Conservation (phyloP, 2,797 vertebrate species). For the Gastrophryne carolinensis region DNA sequence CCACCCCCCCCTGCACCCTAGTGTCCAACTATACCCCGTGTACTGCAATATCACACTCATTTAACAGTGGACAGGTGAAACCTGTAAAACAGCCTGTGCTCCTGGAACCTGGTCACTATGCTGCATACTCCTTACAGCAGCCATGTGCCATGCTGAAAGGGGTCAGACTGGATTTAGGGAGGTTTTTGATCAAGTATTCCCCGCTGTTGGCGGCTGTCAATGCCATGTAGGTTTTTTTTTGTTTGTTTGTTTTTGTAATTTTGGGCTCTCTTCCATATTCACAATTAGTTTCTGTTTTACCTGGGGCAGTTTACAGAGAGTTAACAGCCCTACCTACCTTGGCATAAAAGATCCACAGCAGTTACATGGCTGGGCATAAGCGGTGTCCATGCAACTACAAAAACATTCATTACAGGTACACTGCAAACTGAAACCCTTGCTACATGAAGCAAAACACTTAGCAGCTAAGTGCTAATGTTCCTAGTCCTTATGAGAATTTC, state of each 20-base stretch:
- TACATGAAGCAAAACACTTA: neutral
- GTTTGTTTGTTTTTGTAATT: too few relatives aligned
- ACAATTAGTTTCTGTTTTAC: neutral
- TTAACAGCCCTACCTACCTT: neutral
- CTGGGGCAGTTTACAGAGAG: neutral
- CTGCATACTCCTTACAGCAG: neutral
- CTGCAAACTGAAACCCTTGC: neutral
- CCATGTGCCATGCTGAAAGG: neutral
- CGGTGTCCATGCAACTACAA: neutral
- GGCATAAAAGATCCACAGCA: neutral
- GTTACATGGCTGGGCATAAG: too few relatives aligned
- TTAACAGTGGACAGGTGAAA: too few relatives aligned
- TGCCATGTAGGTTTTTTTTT: neutral
- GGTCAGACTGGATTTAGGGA: neutral
- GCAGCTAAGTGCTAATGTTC: too few relatives aligned
- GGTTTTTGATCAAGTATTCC: slow-evolving; percentile 10
- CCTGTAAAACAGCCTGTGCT: too few relatives aligned
- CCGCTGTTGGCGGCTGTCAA: neutral
- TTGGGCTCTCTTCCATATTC: slow-evolving; percentile 38
- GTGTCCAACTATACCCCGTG: too few relatives aligned
- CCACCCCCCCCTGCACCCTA: too few relatives aligned
- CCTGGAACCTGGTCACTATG: too few relatives aligned
- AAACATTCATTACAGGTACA: neutral
- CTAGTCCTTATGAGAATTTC: neutral
- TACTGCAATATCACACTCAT: too few relatives aligned